A percentile compares a stretch with the other conserved stretches of the same genome.
These are phyloP conservation scores for Bradypodion pumilum DNA, from an alignment of 2,797 vertebrate species.

Conservation along the genomic window DNA sequence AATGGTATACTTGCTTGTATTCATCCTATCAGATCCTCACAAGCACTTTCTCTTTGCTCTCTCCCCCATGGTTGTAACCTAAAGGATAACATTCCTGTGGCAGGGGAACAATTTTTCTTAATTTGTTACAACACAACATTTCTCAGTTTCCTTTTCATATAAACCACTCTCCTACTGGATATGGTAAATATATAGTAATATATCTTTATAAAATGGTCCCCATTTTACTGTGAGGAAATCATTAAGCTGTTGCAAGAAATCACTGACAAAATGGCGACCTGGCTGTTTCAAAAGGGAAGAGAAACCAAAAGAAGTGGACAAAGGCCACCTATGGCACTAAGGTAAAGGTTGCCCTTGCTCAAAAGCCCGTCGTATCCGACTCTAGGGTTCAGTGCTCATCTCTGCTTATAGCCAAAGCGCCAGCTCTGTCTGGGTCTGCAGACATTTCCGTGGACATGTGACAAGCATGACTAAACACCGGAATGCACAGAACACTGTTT, in stretches of 20 bases:
- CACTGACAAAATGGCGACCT: not conserved
- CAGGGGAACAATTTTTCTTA: too few relatives aligned
- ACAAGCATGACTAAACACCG: too few relatives aligned
- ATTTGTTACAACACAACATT: not conserved
- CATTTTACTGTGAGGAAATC: not conserved
- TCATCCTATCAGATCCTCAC: not conserved
- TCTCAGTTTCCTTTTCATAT: not conserved
- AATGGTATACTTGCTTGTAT: not conserved
- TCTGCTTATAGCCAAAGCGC: too few relatives aligned
- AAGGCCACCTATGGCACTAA: not conserved
- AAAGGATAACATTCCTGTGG: too few relatives aligned
- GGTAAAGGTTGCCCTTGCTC: too few relatives aligned
- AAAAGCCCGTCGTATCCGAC: too few relatives aligned
- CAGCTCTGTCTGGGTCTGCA: too few relatives aligned
- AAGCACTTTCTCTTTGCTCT: not conserved
- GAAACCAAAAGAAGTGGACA: not conserved
- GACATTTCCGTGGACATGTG: too few relatives aligned
- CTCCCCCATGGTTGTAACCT: not conserved
- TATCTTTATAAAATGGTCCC: not conserved
- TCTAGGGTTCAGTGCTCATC: too few relatives aligned
- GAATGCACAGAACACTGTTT: too few relatives aligned
- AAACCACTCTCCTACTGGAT: not conserved
- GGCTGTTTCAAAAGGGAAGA: not conserved
- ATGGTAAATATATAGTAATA: not conserved
- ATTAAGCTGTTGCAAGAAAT: not conserved